Conservation (phyloP, 2,113 vertebrate genomes). For the Lonchura striata region DNA sequence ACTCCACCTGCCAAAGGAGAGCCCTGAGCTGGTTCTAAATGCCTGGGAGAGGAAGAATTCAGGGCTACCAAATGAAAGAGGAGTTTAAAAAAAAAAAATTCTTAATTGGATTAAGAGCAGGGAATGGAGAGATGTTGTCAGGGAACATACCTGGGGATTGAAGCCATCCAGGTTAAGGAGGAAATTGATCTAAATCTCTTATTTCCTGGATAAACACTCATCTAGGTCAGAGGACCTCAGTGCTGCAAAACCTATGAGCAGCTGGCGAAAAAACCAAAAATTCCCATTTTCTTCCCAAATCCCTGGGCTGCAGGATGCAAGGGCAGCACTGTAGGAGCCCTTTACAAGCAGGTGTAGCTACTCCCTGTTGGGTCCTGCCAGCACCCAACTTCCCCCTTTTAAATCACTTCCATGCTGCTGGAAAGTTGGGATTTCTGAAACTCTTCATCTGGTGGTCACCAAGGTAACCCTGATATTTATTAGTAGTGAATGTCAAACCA, state of each 20-base stretch:
- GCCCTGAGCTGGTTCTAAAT: background rate
- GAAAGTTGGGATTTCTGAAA: background rate
- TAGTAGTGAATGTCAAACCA: background rate
- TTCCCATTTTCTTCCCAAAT: background rate
- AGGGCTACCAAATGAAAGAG: background rate
- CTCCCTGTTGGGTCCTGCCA: background rate
- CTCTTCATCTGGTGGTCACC: background rate
- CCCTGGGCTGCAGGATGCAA: background rate
- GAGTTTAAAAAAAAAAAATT: background rate
- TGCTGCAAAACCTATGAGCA: background rate
- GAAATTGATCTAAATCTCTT: constrained; percentile 24
- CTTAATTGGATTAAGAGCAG: background rate
- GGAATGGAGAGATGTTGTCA: background rate
- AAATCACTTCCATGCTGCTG: background rate
- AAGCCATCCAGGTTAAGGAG: constrained; percentile 24
- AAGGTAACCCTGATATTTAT: background rate
- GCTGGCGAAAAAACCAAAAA: background rate
- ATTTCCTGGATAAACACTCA: constrained; percentile 40
- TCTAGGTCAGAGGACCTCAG: constrained; percentile 10
- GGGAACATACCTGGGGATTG: background rate
- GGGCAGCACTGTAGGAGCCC: background rate
- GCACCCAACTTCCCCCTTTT: background rate
- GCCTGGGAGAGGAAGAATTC: background rate
- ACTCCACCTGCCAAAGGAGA: background rate
- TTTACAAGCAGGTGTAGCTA: rapidly evolving